These are phyloP conservation scores for Pongo pygmaeus DNA, from an alignment of 2,113 vertebrate genomes.

Conservation along the genomic window DNA sequence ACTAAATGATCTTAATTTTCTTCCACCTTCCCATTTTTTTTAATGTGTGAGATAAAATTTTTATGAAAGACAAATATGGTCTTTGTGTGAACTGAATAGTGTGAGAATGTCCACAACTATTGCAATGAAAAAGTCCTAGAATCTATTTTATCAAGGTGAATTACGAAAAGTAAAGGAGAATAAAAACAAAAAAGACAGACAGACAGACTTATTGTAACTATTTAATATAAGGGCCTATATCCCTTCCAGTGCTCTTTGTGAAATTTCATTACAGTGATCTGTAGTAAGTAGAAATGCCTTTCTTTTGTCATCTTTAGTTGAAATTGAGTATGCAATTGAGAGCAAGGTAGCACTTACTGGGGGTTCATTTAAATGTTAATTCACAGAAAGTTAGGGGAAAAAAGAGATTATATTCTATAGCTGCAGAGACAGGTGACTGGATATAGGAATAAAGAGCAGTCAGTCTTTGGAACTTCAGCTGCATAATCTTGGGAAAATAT, in stretches of 20 bases:
- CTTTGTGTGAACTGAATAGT: background rate
- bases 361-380: background rate
- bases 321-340: background rate
- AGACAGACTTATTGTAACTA: background rate
- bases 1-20: background rate
- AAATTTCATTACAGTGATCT: constrained; percentile 12
- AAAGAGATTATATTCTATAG: background rate
- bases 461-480: background rate
- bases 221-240: background rate
- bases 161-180: background rate
- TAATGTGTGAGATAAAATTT: background rate
- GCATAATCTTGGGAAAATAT: background rate
- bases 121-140: background rate
- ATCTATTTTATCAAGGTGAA: background rate
- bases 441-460: background rate
- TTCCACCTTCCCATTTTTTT: background rate
- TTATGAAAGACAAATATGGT: background rate
- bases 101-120: background rate
- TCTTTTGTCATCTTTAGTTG: background rate
- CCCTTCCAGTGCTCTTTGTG: background rate
- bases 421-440: background rate
- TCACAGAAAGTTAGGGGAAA: background rate
- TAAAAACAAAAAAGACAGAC: background rate
- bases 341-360: background rate
- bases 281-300: background rate